phyloP scores from a whole-genome alignment of 2,797 vertebrate species.

The Lycodopsis pacificus region DNA sequence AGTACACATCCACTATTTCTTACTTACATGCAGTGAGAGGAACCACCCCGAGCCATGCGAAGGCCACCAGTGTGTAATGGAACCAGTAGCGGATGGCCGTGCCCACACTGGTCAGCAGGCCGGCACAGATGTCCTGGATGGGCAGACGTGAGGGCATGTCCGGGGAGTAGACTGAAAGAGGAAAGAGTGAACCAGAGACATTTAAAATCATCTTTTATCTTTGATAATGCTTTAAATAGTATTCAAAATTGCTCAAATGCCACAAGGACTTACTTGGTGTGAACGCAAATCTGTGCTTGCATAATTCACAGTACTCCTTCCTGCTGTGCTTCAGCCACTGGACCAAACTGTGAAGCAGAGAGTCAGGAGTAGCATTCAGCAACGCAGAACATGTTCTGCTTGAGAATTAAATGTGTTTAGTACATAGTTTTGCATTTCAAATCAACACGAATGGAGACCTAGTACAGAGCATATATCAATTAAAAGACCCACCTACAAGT shows the following conservation, averaged over 20 bases:
- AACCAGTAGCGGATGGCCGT: conserved; percentile 99
- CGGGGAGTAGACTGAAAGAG: conserved; percentile 94
- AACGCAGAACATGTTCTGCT: background rate
- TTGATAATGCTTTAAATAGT: background rate
- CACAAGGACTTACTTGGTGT: conserved; percentile 95
- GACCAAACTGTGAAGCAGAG: conserved; percentile 92
- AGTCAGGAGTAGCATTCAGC: conserved; percentile 6
- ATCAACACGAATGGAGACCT: background rate
- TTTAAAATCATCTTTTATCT: background rate
- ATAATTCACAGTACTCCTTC: conserved; percentile 99
- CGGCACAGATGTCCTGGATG: conserved; percentile 99
- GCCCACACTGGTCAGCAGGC: conserved; percentile 98
- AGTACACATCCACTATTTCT: background rate
- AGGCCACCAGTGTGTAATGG: conserved; percentile 99
- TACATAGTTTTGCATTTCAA: background rate
- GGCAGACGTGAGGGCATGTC: conserved; percentile 99
- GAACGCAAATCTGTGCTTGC: conserved; percentile 99
- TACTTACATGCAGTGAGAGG: conserved; percentile 99
- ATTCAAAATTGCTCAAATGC: conserved; percentile 1
- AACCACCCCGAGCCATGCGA: conserved; percentile 98
- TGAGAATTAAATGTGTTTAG: background rate
- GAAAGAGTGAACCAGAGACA: conserved; percentile 1
- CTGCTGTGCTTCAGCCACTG: conserved; percentile 99
- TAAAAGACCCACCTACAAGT: background rate
- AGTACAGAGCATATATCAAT: background rate